Evolutionary conservation across 2,888 invertebrate genomes (phyloP).

Genomic region (Amphipyra berbera): DNA sequence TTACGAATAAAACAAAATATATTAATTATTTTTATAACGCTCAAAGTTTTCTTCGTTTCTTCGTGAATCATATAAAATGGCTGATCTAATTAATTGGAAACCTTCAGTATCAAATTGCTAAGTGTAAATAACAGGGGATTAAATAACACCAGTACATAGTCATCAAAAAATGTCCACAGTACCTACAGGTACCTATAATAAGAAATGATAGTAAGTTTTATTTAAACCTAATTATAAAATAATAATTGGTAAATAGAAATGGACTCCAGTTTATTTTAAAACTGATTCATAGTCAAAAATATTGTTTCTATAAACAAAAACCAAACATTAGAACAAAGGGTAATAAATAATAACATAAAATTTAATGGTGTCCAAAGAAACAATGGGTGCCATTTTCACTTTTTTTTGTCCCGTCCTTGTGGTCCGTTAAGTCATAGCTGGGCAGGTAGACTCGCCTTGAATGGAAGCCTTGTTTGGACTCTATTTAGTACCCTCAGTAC

Average conservation of each 20-base stretch:
- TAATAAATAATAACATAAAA: constrained; percentile 73
- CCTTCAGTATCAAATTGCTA: constrained; percentile 7
- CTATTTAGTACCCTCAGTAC: constrained; percentile 43
- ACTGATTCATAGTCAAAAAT: constrained; percentile 45
- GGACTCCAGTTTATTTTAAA: constrained; percentile 17
- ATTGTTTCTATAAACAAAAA: constrained; percentile 44
- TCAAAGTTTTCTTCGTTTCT: background rate
- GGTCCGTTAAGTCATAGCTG: constrained; percentile 69
- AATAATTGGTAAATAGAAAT: constrained; percentile 10
- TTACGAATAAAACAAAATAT: background rate
- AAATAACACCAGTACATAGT: constrained; percentile 5
- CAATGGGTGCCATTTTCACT: constrained; percentile 75
- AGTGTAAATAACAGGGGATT: constrained; percentile 6
- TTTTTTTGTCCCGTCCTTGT: constrained; percentile 71
- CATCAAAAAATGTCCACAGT: background rate
- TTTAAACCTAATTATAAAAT: background rate
- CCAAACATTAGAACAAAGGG: constrained; percentile 70
- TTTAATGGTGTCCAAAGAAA: constrained; percentile 75
- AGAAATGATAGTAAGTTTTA: background rate
- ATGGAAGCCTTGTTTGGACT: constrained; percentile 62
- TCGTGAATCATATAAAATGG: background rate
- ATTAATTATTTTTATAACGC: background rate
- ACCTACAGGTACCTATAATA: no score
- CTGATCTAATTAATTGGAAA: constrained; percentile 19
- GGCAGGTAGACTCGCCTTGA: constrained; percentile 73